Conservation (phyloP, 2,888 invertebrate genomes). For the Clunio marinus region DNA sequence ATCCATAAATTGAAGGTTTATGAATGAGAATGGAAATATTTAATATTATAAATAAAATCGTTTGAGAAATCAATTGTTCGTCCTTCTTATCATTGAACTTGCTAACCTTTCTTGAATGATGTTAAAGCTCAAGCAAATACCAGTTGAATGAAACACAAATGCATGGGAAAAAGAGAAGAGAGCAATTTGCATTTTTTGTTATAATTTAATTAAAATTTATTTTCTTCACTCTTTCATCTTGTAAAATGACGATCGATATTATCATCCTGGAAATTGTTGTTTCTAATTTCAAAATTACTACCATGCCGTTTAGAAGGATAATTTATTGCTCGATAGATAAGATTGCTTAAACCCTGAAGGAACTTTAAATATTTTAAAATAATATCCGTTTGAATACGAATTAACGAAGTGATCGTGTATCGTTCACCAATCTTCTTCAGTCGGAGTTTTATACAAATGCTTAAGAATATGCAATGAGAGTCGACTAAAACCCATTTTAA, state of each 20-base stretch:
- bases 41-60: neutral
- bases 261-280: no score
- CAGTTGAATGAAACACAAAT: neutral
- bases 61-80: slow-evolving; percentile 32
- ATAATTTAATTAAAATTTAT: no score
- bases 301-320: no score
- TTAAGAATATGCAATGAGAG: slow-evolving; percentile 26
- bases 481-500: slow-evolving; percentile 4
- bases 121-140: no score
- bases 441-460: neutral
- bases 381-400: neutral
- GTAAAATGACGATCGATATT: no score
- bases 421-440: slow-evolving; percentile 18
- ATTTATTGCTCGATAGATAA: slow-evolving; percentile 10
- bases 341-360: slow-evolving; percentile 9
- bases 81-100: no score
- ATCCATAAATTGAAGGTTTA: slow-evolving; percentile 6
- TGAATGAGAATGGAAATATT: neutral
- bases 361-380: slow-evolving; percentile 4
- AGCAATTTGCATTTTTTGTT: slow-evolving; percentile 21
- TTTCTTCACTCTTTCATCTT: no score
- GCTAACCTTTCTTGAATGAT: no score
- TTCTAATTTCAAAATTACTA: no score
- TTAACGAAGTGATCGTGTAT: neutral
- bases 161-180: neutral